Percentiles rank a stretch among this genome's conserved stretches.
Conservation (phyloP, 2,888 invertebrate species). For the Athrips mouffetella region DNA sequence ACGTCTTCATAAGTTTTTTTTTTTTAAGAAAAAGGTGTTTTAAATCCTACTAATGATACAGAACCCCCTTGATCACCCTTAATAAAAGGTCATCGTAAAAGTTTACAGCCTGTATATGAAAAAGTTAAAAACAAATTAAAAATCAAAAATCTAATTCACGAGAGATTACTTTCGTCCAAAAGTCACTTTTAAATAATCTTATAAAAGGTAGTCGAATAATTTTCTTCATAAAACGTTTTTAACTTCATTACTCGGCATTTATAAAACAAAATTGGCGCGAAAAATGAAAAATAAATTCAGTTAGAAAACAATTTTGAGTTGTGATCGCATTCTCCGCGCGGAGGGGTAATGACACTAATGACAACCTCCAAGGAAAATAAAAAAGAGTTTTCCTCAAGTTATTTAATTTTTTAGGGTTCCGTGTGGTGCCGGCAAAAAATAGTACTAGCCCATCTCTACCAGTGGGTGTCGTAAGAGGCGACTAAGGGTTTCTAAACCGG, state of each 20-base stretch:
- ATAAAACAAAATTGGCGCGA: conserved; percentile 9
- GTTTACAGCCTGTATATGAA: neutral
- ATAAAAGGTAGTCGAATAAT: neutral
- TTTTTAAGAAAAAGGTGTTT: too few species aligned
- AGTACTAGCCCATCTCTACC: too few species aligned
- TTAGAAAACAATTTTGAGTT: conserved; percentile 12
- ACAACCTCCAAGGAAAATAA: too few species aligned
- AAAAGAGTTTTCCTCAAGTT: neutral
- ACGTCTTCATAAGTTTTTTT: too few species aligned
- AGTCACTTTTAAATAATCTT: neutral
- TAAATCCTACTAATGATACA: too few species aligned
- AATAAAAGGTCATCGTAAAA: neutral
- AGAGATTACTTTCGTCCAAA: neutral
- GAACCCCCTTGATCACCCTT: neutral
- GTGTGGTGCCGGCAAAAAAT: too few species aligned
- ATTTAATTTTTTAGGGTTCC: too few species aligned
- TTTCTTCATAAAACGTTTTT: conserved; percentile 4
- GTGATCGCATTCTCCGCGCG: neutral
- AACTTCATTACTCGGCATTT: conserved; percentile 1
- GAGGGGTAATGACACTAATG: neutral
- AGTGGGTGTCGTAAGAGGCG: too few species aligned
- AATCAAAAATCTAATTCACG: neutral
- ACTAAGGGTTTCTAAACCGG: too few species aligned
- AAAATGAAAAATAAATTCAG: conserved; percentile 14
- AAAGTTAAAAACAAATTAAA: conserved; percentile 3